Base-by-base conservation (phyloP, 2,113 vertebrate species). In the Speoplatyrhinus poulsoni region DNA sequence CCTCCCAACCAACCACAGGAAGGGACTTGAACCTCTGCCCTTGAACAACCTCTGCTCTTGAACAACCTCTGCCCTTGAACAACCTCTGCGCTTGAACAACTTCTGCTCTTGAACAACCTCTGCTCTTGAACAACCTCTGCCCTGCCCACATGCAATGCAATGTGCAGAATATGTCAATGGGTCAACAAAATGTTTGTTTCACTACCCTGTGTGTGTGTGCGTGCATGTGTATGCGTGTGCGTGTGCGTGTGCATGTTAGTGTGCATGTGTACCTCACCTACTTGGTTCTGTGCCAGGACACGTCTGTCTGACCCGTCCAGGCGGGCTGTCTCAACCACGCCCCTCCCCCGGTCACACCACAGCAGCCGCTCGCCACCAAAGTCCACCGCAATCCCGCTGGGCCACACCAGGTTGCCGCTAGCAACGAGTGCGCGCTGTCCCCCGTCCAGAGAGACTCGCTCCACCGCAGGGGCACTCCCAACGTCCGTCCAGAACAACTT, bases 401-500 rank as follows among this genome's bases (percentile, higher is more conserved):
- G 97, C 32, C 91, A 91, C 66, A 90, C 56, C 8, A 98, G 93
- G 67, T 90, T 79, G 0, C 90, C 82, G 67, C 82, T 90, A 7
- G 90, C 94, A 66, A 98, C 60, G 1, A 94, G 70, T 1, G 1
- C 65, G 1, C 94, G 94, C 32, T 81, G 76, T 0, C 60, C 76
- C 55, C 96, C 97, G 15, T 94, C 91, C 64, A 99, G 75, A 26
- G 93, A 94, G 62, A 93, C 89, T 9, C 93, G 93, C 87, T 92
- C 95, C 72, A 98, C 95, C 16, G 63, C 77, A 7, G 96, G 94
- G 11, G 60, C 85, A 62, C 65, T 48, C 12, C 96, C 96, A 52
- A 90, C 77, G 66, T 96, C 94, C 1, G 96, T 96, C 96, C 97
- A 98, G 91, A 97, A 98, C 72, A 98, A 84, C 89, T 88, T 95